Base-by-base conservation (phyloP, 2,888 invertebrate genomes). In the Dendrolimus pini region DNA sequence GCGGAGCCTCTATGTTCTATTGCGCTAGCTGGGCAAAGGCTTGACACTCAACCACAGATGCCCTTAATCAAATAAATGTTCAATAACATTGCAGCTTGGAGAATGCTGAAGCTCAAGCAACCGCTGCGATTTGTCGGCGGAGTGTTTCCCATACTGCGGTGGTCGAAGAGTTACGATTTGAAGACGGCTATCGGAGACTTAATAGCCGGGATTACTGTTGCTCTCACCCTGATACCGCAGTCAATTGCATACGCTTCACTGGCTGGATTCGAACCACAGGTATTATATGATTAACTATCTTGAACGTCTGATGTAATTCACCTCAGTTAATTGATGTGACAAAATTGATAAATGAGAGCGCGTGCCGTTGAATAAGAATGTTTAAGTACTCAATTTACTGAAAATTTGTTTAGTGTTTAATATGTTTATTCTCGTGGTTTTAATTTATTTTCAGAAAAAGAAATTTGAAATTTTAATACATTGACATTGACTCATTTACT, bases 191-290 rank as follows among this genome's bases (percentile, higher is more conserved):
- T 94, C 54, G 92, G 94, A 1, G 96, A 96, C 80, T 71, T 95
- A 55, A 93, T 96, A 62, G 95, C 95, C 10, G 96, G 96, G 9
- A 82, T 95, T 62, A 95, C 96, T 0, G 94, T 96, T 6, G 96
- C 95, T 0, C 89, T 96, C 55, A 96, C 95, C 1, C 92, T 96
- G 58, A 94, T 96, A 66, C 96, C 96, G 1, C 96, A 96, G 81
- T 94, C 94, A 13, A 93, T 96, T 67, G 96, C 96, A 1, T 95
- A 95, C 73, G 95, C 95, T 7, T 93, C 93, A 18, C 85, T 96
- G 47, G 96, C 95, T 10, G 94, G 94, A 59, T 87, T 96, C 54
- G 93, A 93, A 65, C 94, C 95, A 10, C 94, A 95, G 92, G 95
- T 95, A 85, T 60, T 55, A 54, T 62, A 56, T 54, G 30, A 42